Conservation (phyloP, 2,888 invertebrate species). For the Cerceris ruficornis region DNA sequence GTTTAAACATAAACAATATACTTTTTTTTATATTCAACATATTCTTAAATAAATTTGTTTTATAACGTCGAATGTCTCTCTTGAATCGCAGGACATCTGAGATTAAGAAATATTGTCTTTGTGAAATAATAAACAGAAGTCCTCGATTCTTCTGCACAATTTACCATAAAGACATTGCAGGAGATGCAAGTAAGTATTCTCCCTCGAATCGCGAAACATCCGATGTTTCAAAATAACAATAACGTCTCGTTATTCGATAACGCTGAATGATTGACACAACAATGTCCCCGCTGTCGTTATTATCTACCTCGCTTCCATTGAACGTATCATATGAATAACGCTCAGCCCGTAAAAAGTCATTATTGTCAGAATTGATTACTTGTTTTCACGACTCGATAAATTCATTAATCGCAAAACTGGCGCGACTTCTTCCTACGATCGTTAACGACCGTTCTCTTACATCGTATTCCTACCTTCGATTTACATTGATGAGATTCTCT, state of each 20-base stretch:
- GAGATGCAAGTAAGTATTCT: background rate
- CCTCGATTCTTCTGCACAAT: too few species aligned
- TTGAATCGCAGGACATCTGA: too few species aligned
- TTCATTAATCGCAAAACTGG: slow-evolving; percentile 15
- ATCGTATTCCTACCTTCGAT: slow-evolving; percentile 7
- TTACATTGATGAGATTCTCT: background rate
- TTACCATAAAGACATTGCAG: background rate
- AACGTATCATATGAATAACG: slow-evolving; percentile 7
- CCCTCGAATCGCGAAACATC: background rate
- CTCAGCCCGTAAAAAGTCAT: background rate
- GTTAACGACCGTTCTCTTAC: slow-evolving; percentile 1
- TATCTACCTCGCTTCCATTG: background rate
- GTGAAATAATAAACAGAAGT: too few species aligned
- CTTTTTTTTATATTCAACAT: too few species aligned
- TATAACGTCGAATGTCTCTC: too few species aligned
- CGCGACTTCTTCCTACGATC: slow-evolving; percentile 5
- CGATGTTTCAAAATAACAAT: background rate
- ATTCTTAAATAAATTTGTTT: too few species aligned
- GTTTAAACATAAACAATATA: too few species aligned
- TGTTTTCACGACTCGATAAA: slow-evolving; percentile 16
- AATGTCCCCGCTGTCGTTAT: background rate
- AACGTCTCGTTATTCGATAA: slow-evolving; percentile 1
- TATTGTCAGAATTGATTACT: slow-evolving; percentile 17
- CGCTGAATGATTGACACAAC: background rate
- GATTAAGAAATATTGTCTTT: too few species aligned